phyloP scores from a whole-genome alignment of 2,888 invertebrate genomes.

The Philereme vetulata region DNA sequence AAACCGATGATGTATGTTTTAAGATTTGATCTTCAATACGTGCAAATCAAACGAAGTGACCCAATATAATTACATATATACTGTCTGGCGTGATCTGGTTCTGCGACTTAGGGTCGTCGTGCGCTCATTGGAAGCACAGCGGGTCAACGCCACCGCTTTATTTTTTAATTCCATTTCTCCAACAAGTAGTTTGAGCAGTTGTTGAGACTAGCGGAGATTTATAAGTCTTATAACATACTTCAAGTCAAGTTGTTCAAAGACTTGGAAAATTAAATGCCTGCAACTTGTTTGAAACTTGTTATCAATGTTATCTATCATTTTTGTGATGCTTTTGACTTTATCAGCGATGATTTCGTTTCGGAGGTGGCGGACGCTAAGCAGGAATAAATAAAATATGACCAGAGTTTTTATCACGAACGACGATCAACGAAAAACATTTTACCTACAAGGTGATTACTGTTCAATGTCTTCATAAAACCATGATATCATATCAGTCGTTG shows the following conservation, averaged over 20 bases:
- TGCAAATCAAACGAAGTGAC: conserved; percentile 34
- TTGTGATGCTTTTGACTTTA: too few relatives aligned
- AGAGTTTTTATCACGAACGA: conserved; percentile 1
- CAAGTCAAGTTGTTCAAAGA: too few relatives aligned
- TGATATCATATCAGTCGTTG: conserved; percentile 16
- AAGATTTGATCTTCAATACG: not conserved
- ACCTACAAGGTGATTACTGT: not conserved
- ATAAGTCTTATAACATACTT: not conserved
- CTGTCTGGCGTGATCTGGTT: conserved; percentile 16
- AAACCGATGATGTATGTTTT: not conserved
- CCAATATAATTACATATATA: conserved; percentile 1
- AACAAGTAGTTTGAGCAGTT: conserved; percentile 16
- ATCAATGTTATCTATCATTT: not conserved
- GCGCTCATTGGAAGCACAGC: conserved; percentile 27
- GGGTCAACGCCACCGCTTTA: conserved; percentile 39
- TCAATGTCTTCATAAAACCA: conserved; percentile 11
- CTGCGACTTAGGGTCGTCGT: conserved; percentile 31
- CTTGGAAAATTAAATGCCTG: too few relatives aligned
- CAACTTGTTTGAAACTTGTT: not conserved
- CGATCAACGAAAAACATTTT: not conserved
- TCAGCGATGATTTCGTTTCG: too few relatives aligned
- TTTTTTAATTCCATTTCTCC: conserved; percentile 35
- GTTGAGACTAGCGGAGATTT: conserved; percentile 3
- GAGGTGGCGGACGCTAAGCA: conserved; percentile 8
- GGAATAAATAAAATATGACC: conserved; percentile 5